phyloP scores from a whole-genome alignment of 2,888 invertebrate species.

The Amphipyra tragopoginis region DNA sequence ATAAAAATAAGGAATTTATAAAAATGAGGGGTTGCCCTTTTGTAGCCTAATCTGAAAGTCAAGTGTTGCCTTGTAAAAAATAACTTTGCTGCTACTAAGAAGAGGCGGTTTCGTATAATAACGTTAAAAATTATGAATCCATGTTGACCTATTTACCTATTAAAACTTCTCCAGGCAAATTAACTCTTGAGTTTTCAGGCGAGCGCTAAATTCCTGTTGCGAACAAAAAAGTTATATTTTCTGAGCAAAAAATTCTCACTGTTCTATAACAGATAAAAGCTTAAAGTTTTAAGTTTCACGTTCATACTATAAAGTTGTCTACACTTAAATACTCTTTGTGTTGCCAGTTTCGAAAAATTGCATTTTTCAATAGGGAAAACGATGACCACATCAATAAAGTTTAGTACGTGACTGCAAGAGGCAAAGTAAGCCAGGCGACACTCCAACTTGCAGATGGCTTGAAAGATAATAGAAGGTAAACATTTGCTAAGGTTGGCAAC shows the following conservation, averaged over 20 bases:
- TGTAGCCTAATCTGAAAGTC: slow-evolving; percentile 41
- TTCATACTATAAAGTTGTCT: slow-evolving; percentile 5
- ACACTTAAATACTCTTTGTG: slow-evolving; percentile 10
- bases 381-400: slow-evolving; percentile 32
- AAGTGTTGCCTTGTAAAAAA: slow-evolving; percentile 48
- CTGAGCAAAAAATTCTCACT: slow-evolving; percentile 1
- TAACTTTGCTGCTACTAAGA: slow-evolving; percentile 32
- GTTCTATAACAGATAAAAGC: slow-evolving; percentile 8
- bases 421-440: slow-evolving; percentile 30
- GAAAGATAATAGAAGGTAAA: slow-evolving; percentile 80
- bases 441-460: slow-evolving; percentile 60
- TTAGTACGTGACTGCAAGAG: slow-evolving; percentile 43
- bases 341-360: slow-evolving; percentile 20
- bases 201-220: slow-evolving; percentile 15
- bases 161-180: slow-evolving; percentile 34
- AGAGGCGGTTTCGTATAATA: slow-evolving; percentile 41
- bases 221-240: slow-evolving; percentile 14
- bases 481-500: slow-evolving; percentile 71
- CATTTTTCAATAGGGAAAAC: slow-evolving; percentile 10
- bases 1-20: slow-evolving; percentile 52
- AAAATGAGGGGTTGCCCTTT: slow-evolving; percentile 34
- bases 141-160: slow-evolving; percentile 48
- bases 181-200: slow-evolving; percentile 33
- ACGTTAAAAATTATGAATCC: slow-evolving; percentile 36
- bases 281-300: slow-evolving; percentile 11